phyloP scores from a whole-genome alignment of 2,797 vertebrate genomes.

The Sebastes vulpes region DNA sequence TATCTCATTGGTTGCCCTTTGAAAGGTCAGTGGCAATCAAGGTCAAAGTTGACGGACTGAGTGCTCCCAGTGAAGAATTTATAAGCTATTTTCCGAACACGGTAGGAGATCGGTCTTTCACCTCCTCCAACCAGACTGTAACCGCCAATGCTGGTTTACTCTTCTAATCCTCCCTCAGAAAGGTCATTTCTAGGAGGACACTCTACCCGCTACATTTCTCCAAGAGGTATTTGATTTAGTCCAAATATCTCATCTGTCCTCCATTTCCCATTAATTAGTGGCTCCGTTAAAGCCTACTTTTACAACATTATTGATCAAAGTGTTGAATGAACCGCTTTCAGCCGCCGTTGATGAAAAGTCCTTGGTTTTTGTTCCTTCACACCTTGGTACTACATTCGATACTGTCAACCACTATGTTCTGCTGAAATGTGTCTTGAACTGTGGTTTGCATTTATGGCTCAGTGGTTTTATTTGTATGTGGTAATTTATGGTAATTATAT shows the following conservation, averaged over 20 bases:
- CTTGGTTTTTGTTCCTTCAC: constrained; percentile 19
- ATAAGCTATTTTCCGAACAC: background rate
- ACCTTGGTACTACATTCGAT: background rate
- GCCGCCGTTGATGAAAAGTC: constrained; percentile 5
- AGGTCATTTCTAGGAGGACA: constrained; percentile 24
- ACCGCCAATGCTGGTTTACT: background rate
- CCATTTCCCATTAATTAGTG: constrained; percentile 35
- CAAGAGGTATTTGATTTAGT: constrained; percentile 19
- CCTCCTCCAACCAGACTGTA: background rate
- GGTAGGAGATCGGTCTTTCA: constrained; percentile 7
- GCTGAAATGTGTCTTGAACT: constrained; percentile 12
- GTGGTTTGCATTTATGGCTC: background rate
- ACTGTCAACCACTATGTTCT: background rate
- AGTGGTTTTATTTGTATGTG: background rate
- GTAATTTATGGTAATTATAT: constrained; percentile 49
- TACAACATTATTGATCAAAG: constrained; percentile 48
- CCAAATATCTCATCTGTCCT: constrained; percentile 22
- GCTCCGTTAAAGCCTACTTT: constrained; percentile 25
- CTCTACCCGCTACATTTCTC: background rate
- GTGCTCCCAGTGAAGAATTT: background rate
- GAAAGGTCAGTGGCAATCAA: too few species aligned
- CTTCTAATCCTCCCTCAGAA: constrained; percentile 8
- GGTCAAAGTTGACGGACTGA: background rate
- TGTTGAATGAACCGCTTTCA: constrained; percentile 33
- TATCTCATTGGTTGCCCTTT: too few species aligned